Evolutionary conservation across 2,888 invertebrate genomes (phyloP).

Genomic region (Erebia palarica): DNA sequence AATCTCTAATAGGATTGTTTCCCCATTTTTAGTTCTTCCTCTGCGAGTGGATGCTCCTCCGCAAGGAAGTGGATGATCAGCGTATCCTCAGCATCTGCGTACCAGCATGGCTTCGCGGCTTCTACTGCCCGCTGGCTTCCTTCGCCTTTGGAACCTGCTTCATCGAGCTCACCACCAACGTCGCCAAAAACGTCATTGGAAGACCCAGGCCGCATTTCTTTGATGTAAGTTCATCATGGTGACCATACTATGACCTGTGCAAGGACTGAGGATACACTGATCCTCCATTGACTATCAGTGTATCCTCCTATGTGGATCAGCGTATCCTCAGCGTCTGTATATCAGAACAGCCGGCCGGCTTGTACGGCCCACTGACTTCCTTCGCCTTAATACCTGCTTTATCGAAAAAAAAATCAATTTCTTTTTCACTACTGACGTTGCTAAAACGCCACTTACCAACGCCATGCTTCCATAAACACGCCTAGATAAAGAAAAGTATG

Average conservation of each 20-base stretch:
- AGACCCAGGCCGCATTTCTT: slow-evolving; percentile 97
- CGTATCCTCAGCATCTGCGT: slow-evolving; percentile 82
- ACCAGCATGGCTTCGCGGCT: slow-evolving; percentile 86
- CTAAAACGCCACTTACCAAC: too few relatives aligned
- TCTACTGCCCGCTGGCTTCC: slow-evolving; percentile 87
- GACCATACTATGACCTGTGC: background rate
- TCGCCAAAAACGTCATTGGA: slow-evolving; percentile 97
- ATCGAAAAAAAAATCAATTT: too few relatives aligned
- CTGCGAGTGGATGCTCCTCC: slow-evolving; percentile 67
- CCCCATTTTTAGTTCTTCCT: slow-evolving; percentile 55
- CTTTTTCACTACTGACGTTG: too few relatives aligned
- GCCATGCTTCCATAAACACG: too few relatives aligned
- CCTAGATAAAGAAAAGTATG: too few relatives aligned
- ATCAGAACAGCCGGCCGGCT: too few relatives aligned
- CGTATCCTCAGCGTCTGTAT: too few relatives aligned
- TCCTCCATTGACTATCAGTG: too few relatives aligned
- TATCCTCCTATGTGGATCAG: too few relatives aligned
- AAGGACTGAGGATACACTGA: too few relatives aligned
- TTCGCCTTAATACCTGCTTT: too few relatives aligned
- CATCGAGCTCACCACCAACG: slow-evolving; percentile 93
- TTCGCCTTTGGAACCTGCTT: slow-evolving; percentile 92
- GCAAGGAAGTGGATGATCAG: slow-evolving; percentile 60
- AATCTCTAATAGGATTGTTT: background rate
- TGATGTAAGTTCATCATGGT: slow-evolving; percentile 75
- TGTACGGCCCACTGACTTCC: too few relatives aligned